Evolutionary conservation across 1,140 invertebrate genomes (phyloP), one percentile per base, ranked within the genome.

Genomic region (Nylanderia fulva): DNA sequence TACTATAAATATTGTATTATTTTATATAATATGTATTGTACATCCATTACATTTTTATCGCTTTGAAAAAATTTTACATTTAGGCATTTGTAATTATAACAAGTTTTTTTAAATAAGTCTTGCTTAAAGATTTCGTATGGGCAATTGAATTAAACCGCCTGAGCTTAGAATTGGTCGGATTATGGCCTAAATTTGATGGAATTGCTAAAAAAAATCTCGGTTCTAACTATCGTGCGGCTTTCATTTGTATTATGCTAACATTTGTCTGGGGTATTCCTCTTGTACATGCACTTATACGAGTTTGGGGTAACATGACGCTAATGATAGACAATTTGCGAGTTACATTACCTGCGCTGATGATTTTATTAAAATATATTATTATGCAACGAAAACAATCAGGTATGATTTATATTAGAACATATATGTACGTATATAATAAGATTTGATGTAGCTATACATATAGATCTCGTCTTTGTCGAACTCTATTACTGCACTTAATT

Each of bases 71-170:
- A 15, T 15, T 45, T 45, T 45, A 15, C 3, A 54, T 2, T 21
- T 24, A 72, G 33, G 21, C 8, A 75, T n/a, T 27, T 54, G 42
- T 13, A 54, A 27, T 60, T 58, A 58, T 4, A 45, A 45, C 7
- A n/a, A n/a, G n/a, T n/a, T n/a, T n/a, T n/a, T n/a, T 15, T 15
- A 39, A 42, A 45, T 45, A 45, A 15, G 0, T 33, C 0, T 36
- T 64, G 1, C 36, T 24, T n/a, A n/a, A n/a, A 87, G 84, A 87
- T 64, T 87, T 82, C 8, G 13, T 64, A 1, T 85, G 84, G 86
- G 86, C 84, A 2, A 24, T 82, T 29, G 21, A 29, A 21, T 6
- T 85, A 24, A 85, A 85, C 27, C 83, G 83, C 0, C 54, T 42
- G 9, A 5, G 60, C 21, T 45, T 85, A 6, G 42, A 60, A 36